Evolutionary conservation across 2,113 vertebrate genomes (phyloP).

Genomic region (Carassius auratus): DNA sequence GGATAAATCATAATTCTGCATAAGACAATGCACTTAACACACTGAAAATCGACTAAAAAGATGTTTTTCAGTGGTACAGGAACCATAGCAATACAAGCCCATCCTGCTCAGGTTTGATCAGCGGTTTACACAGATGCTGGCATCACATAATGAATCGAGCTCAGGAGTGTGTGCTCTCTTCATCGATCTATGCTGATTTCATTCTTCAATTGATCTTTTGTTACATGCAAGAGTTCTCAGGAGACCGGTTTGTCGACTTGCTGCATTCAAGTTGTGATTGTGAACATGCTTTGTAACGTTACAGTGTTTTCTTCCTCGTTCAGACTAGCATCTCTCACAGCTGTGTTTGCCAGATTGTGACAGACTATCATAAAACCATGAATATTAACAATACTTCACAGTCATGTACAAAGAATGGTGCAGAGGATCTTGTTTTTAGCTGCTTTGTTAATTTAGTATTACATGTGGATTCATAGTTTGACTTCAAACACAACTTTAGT

Average conservation of each 20-base stretch:
- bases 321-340: background rate
- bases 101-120: slow-evolving; percentile 20
- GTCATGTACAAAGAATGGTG: slow-evolving; percentile 60
- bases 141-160: background rate
- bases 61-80: no score
- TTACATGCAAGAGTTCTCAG: slow-evolving; percentile 3
- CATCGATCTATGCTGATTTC: background rate
- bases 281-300: background rate
- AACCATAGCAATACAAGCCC: background rate
- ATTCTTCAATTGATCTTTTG: background rate
- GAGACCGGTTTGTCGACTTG: slow-evolving; percentile 5
- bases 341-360: background rate
- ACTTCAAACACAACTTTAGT: background rate
- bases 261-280: background rate
- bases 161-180: slow-evolving; percentile 10
- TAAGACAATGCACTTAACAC: background rate
- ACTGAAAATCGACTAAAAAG: no score
- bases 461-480: background rate
- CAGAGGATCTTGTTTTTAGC: slow-evolving; percentile 65
- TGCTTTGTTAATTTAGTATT: slow-evolving; percentile 50
- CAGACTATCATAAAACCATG: background rate
- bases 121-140: background rate
- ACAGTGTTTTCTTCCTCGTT: background rate
- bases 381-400: slow-evolving; percentile 58
- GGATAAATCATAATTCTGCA: slow-evolving; percentile 4